phyloP scores from a whole-genome alignment of 2,113 vertebrate genomes.

The Lipotes vexillifer region DNA sequence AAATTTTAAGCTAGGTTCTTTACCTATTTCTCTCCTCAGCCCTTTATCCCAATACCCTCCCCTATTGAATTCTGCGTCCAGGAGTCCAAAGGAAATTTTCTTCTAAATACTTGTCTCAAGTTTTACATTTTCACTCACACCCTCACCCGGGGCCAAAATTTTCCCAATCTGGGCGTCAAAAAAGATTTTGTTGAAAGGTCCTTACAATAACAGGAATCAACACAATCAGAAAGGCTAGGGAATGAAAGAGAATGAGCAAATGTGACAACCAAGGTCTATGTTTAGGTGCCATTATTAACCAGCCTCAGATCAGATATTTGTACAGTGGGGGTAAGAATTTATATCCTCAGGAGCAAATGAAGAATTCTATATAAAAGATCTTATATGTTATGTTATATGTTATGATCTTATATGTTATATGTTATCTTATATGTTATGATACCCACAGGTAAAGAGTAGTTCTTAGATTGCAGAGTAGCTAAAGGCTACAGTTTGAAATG shows the following conservation, averaged over 20 bases:
- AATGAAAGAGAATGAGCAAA: background rate
- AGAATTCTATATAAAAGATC: background rate
- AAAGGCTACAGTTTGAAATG: background rate
- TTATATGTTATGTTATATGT: too few species aligned
- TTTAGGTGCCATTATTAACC: background rate
- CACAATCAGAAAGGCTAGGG: background rate
- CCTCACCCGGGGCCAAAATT: background rate
- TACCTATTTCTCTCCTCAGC: background rate
- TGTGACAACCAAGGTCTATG: background rate
- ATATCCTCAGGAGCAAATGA: background rate
- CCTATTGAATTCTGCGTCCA: background rate
- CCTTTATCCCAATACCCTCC: background rate
- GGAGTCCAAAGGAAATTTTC: background rate
- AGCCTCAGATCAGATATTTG: background rate
- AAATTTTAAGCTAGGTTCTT: background rate
- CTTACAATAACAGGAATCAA: background rate
- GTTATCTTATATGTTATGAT: background rate
- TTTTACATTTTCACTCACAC: background rate
- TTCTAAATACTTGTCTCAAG: background rate
- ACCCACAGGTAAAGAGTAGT: background rate
- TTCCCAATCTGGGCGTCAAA: background rate
- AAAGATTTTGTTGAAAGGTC: background rate
- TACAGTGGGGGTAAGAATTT: background rate
- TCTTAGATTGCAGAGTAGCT: background rate
- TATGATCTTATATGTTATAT: too few species aligned